Conservation (phyloP, 2,888 invertebrate species). For the Ophion ventricosus region DNA sequence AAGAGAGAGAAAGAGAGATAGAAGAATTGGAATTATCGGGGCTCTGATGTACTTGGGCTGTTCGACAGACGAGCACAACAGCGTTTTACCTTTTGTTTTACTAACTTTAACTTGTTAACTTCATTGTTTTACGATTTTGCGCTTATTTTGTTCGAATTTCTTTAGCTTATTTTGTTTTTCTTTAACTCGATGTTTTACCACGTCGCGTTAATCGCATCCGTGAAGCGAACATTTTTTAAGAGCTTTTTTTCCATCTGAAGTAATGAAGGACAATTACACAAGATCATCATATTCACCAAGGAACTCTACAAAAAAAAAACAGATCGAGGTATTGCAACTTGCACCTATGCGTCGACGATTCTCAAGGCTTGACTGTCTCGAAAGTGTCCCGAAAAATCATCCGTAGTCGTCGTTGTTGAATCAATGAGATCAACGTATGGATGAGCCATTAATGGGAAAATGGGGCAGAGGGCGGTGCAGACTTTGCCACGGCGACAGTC, state of each 20-base stretch:
- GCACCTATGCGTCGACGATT: background rate
- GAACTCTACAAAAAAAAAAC: background rate
- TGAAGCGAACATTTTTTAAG: background rate
- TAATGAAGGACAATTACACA: background rate
- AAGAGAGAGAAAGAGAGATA: background rate
- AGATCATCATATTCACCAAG: background rate
- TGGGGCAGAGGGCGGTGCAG: constrained; percentile 9
- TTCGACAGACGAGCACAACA: constrained; percentile 34
- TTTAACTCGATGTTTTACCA: background rate
- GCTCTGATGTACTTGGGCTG: constrained; percentile 31
- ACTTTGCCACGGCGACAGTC: background rate
- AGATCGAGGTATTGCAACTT: background rate
- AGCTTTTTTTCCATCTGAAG: background rate
- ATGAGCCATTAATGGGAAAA: constrained; percentile 10
- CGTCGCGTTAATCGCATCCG: background rate
- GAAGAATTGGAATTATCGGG: constrained; percentile 55
- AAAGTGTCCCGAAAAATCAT: constrained; percentile 13
- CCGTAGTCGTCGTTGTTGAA: background rate
- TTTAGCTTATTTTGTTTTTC: background rate
- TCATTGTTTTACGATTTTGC: background rate
- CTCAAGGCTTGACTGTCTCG: background rate
- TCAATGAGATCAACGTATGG: background rate
- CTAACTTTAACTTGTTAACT: background rate
- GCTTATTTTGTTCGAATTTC: constrained; percentile 4
- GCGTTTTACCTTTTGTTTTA: constrained; percentile 12